phyloP scores from a whole-genome alignment of 2,797 vertebrate species.

The Ptychobarbus kaznakovi region DNA sequence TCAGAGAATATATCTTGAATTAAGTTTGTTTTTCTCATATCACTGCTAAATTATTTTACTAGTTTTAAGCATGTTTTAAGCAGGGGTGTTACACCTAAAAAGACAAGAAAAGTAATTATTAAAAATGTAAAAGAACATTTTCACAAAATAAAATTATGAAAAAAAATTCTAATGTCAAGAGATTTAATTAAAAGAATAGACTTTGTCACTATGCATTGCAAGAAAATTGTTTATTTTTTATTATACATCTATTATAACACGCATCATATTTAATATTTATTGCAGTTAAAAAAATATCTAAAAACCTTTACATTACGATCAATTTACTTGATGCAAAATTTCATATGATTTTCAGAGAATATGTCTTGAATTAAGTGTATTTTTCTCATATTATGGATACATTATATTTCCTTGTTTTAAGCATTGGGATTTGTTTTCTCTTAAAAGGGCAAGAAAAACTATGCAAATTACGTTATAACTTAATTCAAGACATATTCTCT shows the following conservation, averaged over 20 bases:
- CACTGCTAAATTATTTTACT: neutral
- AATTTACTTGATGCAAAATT: neutral
- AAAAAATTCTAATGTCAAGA: neutral
- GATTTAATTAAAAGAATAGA: neutral
- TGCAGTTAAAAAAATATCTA: neutral
- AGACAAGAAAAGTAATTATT: no score
- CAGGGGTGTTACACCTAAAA: neutral
- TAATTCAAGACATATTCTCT: neutral
- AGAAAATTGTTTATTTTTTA: neutral
- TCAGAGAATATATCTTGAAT: neutral
- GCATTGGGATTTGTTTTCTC: neutral
- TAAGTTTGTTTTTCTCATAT: neutral
- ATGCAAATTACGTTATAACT: neutral
- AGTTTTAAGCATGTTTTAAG: neutral
- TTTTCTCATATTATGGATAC: neutral
- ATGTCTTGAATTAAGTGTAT: neutral
- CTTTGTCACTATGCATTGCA: neutral
- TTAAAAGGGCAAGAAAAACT: neutral
- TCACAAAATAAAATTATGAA: no score
- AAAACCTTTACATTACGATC: neutral
- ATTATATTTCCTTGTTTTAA: neutral
- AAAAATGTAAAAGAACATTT: no score
- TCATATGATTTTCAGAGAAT: neutral
- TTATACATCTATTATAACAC: neutral
- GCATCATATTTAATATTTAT: neutral